Evolutionary conservation across 2,888 invertebrate genomes (phyloP), one percentile per base, ranked within the genome.

Genomic region (Hetaerina titia): DNA sequence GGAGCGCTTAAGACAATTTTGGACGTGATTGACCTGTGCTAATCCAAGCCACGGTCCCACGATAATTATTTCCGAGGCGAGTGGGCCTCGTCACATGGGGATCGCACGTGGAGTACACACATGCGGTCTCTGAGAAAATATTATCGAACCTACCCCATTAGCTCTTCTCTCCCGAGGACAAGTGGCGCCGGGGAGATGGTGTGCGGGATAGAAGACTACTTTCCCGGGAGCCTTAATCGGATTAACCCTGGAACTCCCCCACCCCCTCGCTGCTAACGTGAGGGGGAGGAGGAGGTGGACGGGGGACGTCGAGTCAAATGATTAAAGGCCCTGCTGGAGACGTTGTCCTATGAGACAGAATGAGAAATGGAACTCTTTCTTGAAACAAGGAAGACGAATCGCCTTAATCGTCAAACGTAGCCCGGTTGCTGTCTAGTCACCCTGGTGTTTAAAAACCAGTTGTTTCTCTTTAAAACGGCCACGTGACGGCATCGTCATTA

Each of bases 321-420:
- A 81, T 81, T 81, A 31, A n/a, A 81, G 81, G 25, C 31, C 81
- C 81, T 31, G 81, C 31, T 15, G 81, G 25, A 9, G 81, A 13
- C 31, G 31, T 11, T 15, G 81, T 81, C 81, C 31, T 2, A 31
- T 31, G 81, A 81, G 81, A 81, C 81, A 81, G 74, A n/a, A 81
- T 81, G 81, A 81, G 81, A 81, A 81, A 81, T 81, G 81, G 81
- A 31, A 81, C 81, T 13, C 81, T 81, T 31, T 81, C 81, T 81
- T 31, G 81, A 81, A 31, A 31, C 31, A 11, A 31, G 81, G 81
- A 31, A 81, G 81, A 81, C 31, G 15, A 31, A 31, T 31, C 13
- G 11, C 11, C 9, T 9, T 31, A 25, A 31, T 81, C 81, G 11
- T 2, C 31, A 25, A 25, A 4, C 25, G 81, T 31, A 25, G 11